Percentiles rank a stretch among this genome's conserved stretches.
These are phyloP conservation scores for Panopea generosa DNA, from an alignment of 2,888 invertebrate species.

Conservation along the genomic window DNA sequence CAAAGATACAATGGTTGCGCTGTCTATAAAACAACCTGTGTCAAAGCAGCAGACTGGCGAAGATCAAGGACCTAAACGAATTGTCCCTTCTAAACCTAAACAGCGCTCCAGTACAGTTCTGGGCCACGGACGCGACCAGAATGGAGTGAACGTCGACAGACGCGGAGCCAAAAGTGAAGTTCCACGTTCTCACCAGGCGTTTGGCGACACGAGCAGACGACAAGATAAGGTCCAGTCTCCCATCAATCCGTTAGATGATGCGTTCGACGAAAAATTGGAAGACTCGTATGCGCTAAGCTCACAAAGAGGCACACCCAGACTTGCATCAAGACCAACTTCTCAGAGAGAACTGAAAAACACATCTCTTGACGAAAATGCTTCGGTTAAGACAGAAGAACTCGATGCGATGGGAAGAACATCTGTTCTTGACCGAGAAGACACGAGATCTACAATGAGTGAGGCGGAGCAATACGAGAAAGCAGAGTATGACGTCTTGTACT, in stretches of 20 bases:
- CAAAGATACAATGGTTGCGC: slow-evolving; percentile 56
- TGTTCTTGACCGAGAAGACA: slow-evolving; percentile 51
- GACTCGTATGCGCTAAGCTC: slow-evolving; percentile 29
- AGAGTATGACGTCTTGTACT: slow-evolving; percentile 57
- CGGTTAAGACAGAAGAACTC: slow-evolving; percentile 52
- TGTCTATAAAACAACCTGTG: slow-evolving; percentile 28
- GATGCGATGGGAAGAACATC: slow-evolving; percentile 38
- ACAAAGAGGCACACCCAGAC: slow-evolving; percentile 26
- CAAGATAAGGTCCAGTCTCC: slow-evolving; percentile 27
- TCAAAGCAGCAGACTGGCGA: slow-evolving; percentile 21
- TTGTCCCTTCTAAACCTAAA: slow-evolving; percentile 22
- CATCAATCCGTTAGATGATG: slow-evolving; percentile 30
- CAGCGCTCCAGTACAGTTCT: slow-evolving; percentile 58
- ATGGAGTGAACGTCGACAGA: slow-evolving; percentile 10
- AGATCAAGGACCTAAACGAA: slow-evolving; percentile 55
- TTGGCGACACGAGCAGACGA: slow-evolving; percentile 9
- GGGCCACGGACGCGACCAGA: slow-evolving; percentile 29
- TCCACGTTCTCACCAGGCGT: slow-evolving; percentile 9
- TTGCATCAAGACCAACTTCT: no score
- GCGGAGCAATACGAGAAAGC: slow-evolving; percentile 36
- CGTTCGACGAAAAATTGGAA: slow-evolving; percentile 44
- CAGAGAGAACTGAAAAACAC: slow-evolving; percentile 44
- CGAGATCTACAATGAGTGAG: slow-evolving; percentile 42
- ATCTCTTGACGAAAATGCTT: slow-evolving; percentile 43
- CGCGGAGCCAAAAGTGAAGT: slow-evolving; percentile 39